A percentile compares a stretch with the other conserved stretches of the same genome.
Conservation (phyloP, 2,888 invertebrate species). For the Lordiphosa fenestrarum region DNA sequence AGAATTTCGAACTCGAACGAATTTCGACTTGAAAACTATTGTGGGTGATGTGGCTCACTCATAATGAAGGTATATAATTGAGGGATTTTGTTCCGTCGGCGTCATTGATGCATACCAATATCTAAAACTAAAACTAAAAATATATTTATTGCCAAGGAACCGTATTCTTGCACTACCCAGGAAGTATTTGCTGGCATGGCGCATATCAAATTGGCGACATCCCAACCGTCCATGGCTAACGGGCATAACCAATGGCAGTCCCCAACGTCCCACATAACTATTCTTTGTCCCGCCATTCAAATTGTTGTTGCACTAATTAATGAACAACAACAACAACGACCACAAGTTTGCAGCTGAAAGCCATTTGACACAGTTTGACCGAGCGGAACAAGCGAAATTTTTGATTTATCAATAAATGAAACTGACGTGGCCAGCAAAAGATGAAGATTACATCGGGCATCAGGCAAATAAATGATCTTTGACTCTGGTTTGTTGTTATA, state of each 20-base stretch:
- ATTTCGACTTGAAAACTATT: too few species aligned
- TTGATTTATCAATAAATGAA: constrained; percentile 46
- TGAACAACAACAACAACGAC: constrained; percentile 21
- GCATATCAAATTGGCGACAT: background rate
- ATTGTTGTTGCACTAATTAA: constrained; percentile 36
- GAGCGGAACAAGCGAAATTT: constrained; percentile 62
- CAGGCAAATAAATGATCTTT: too few species aligned
- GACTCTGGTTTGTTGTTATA: too few species aligned
- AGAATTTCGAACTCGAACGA: too few species aligned
- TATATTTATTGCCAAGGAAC: too few species aligned
- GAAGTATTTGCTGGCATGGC: background rate
- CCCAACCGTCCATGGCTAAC: constrained; percentile 48
- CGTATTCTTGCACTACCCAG: background rate
- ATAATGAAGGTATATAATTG: too few species aligned
- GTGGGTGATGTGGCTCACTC: too few species aligned
- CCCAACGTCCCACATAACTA: constrained; percentile 2
- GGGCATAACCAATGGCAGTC: constrained; percentile 41
- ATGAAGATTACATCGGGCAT: too few species aligned
- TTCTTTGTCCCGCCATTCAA: constrained; percentile 1
- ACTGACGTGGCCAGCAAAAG: constrained; percentile 38
- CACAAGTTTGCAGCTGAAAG: constrained; percentile 57
- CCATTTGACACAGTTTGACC: constrained; percentile 73
- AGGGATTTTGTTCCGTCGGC: too few species aligned
- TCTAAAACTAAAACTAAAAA: too few species aligned
- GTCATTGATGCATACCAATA: too few species aligned